Evolutionary conservation across 2,113 vertebrate genomes (phyloP), one percentile per base, ranked within the genome.

Genomic region (Cyprinus carpio): DNA sequence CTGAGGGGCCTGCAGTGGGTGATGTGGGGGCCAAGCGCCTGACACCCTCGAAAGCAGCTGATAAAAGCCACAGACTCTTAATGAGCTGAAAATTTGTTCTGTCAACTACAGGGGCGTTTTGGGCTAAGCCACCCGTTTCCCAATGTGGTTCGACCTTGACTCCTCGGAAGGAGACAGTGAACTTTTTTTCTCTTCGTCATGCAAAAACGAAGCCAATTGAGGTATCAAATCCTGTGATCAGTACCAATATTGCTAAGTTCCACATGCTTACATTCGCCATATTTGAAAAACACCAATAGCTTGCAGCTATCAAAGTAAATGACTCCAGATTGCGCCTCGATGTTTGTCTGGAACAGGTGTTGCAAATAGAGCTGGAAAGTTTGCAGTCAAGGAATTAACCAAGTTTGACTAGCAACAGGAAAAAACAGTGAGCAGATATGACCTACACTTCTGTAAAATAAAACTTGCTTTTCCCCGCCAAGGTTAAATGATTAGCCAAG

Each of bases 61-160:
- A 95, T 96, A 97, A 98, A 97, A 98, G 96, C 96, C 91, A 94
- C 94, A 92, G 92, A 94, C 93, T 94, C 93, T 94, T 96, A 96
- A 98, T 95, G 94, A 96, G 94, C 94, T 93, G 94, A 94, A 96
- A 97, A 97, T 97, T 96, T 97, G 96, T 96, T 95, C 96, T 95
- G 96, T 96, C 95, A 95, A 95, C 94, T 93, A 94, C 93, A 94
- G 93, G 92, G 79, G 91, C 87, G 84, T 91, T 85, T 75, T 40
- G 92, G 95, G 93, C 94, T 92, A 93, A 92, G 92, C 91, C 93
- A 92, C 18, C 84, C 7, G 46, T 76, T 79, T 81, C 72, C 64
- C 54, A 82, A 43, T 88, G 81, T 87, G 91, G 91, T 91, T 91
- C 84, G 89, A 94, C 94, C 94, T 94, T 95, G 91, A 93, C 92